A percentile compares a stretch with the other conserved stretches of the same genome.
These are phyloP conservation scores for Aleadryas rufinucha DNA, from an alignment of 2,113 vertebrate species.

Conservation along the genomic window DNA sequence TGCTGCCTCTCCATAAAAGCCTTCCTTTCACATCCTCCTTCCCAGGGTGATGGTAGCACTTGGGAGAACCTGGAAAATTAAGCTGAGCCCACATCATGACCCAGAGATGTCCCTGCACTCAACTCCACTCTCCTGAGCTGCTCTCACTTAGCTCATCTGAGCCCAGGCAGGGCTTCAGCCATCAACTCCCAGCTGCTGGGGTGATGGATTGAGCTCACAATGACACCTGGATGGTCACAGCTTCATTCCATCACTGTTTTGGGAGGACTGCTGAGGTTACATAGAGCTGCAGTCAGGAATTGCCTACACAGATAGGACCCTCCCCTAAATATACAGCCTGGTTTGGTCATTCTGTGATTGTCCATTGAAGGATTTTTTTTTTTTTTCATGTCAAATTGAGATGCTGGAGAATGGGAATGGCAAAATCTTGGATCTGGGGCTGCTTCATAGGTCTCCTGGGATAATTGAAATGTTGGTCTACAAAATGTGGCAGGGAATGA, in stretches of 20 bases:
- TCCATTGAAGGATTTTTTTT: not conserved
- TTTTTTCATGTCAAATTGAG: not conserved
- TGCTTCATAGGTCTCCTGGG: not conserved
- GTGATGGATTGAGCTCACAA: not conserved
- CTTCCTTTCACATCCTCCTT: not conserved
- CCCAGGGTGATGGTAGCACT: not conserved
- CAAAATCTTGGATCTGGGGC: not conserved
- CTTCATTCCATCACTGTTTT: fast-evolving
- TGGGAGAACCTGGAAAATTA: not conserved
- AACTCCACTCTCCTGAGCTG: not conserved
- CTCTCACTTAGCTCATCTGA: not conserved
- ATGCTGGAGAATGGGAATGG: not conserved
- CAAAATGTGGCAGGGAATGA: not conserved
- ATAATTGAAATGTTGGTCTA: not conserved
- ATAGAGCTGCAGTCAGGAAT: fast-evolving
- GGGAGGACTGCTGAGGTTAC: not conserved
- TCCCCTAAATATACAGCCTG: not conserved
- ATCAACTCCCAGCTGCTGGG: not conserved
- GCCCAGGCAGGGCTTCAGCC: not conserved
- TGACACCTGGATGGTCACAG: not conserved
- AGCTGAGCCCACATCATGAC: not conserved
- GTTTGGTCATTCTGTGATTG: not conserved
- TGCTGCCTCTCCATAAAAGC: not conserved
- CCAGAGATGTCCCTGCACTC: not conserved
- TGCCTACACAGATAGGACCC: not conserved